These are phyloP conservation scores for Drosophila melanosoma DNA, from an alignment of 2,888 invertebrate species.

Conservation along the genomic window DNA sequence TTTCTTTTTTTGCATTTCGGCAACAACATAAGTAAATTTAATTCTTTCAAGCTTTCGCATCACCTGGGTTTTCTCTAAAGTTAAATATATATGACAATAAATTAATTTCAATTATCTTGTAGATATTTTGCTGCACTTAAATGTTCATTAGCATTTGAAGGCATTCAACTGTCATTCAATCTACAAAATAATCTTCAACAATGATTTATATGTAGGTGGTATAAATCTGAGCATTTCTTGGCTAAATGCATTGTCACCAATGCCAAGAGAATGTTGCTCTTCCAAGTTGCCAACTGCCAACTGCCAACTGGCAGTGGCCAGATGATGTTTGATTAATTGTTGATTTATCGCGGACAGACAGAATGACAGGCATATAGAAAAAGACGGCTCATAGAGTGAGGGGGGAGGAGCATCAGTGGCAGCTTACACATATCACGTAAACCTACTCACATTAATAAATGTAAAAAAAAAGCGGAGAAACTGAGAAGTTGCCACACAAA, in stretches of 20 bases:
- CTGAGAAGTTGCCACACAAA: constrained; percentile 24
- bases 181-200: constrained; percentile 22
- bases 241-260: constrained; percentile 42
- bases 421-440: constrained; percentile 54
- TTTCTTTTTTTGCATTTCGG: not conserved
- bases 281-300: constrained; percentile 10
- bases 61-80: not conserved
- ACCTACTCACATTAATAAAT: constrained; percentile 64
- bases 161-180: constrained; percentile 18
- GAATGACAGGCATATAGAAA: constrained; percentile 5
- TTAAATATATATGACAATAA: not conserved
- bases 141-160: not conserved
- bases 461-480: constrained; percentile 18
- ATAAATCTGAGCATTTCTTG: constrained; percentile 6
- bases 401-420: not conserved
- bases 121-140: not conserved
- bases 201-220: constrained; percentile 46
- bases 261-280: constrained; percentile 29
- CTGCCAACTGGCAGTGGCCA: constrained; percentile 59
- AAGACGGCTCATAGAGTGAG: not conserved
- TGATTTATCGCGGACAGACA: constrained; percentile 80
- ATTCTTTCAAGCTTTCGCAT: not conserved
- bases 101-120: not conserved
- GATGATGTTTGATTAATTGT: constrained; percentile 81
- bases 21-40: not conserved